Base-by-base conservation (phyloP, 2,888 invertebrate species). In the Arge pagana region DNA sequence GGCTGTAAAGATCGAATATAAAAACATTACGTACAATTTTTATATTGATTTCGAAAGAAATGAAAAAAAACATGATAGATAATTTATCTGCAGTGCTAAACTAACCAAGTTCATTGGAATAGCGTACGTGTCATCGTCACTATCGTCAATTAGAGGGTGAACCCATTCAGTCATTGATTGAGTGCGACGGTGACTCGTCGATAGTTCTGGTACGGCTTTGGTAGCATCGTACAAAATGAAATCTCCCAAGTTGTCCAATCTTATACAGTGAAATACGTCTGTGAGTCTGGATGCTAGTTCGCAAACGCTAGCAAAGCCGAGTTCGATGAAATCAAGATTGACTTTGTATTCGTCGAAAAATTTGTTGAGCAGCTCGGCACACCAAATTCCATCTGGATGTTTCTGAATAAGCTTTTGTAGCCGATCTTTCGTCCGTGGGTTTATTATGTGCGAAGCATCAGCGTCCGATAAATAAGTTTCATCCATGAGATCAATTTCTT, bases 361-460 rank as follows among this genome's bases (percentile, higher is more conserved):
- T 13, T 60, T 40, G 3, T 53, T 52, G 0, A 73, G 72, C 5
- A 76, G 48, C 0, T 76, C 64, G 0, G 71, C 62, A 43, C 74
- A 73, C 67, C 68, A 71, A 18, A 76, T 72, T 1, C 76, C 76
- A 3, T 72, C 57, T 1, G 69, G 65, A 60, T 68, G 37, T 26
- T 67, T 65, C 30, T 64, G 51, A 7, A 74, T 59, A 6, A 76
- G 57, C 23, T 70, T 62, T 26, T 65, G 48, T 7, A 76, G 56
- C 16, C 69, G 62, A 26, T 54, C 50, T 48, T 57, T 65, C 1
- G 55, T 57, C 49, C 61, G 68, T 0, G 64, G 56, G 11, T 51
- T 63, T 3, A 76, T 55, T 0, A 71, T 50, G 10, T 51, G 39
- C n/a, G 40, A 39, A 30, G 43, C 23, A 10, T 53, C 33, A 1